Percentiles rank a stretch among this genome's conserved stretches.
These are phyloP conservation scores for Lepidotrigona ventralis DNA, from an alignment of 1,140 invertebrate species.

Conservation along the genomic window DNA sequence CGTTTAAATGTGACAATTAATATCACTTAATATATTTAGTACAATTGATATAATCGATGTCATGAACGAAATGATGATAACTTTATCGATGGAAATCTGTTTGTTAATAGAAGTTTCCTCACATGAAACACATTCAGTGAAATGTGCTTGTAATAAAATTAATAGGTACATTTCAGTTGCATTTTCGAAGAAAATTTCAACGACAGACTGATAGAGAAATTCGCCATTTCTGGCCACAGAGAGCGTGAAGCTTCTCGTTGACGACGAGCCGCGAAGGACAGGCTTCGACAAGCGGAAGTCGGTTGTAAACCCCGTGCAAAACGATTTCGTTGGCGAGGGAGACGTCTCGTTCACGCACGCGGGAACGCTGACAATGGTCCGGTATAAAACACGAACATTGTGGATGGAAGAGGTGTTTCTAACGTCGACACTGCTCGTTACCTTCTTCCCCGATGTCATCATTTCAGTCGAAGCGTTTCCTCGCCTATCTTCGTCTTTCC, in stretches of 20 bases:
- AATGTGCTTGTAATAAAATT: no score
- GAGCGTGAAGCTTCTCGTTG: background rate
- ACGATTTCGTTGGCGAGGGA: constrained; percentile 45
- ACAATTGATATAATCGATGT: no score
- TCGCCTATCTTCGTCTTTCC: background rate
- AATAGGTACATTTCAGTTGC: no score
- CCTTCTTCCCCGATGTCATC: constrained; percentile 20
- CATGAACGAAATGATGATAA: no score
- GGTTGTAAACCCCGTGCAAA: constrained; percentile 62
- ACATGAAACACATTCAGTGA: no score
- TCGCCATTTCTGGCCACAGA: no score
- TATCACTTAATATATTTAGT: no score
- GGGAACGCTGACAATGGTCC: constrained; percentile 28
- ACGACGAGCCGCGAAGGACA: constrained; percentile 37
- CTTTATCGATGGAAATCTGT: no score
- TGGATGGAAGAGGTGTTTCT: constrained; percentile 26
- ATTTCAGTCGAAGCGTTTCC: background rate
- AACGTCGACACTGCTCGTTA: background rate
- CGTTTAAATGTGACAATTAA: no score
- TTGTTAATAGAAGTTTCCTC: no score
- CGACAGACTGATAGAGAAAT: no score
- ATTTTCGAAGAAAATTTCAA: no score
- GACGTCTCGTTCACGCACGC: constrained; percentile 29
- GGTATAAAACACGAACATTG: constrained; percentile 34
- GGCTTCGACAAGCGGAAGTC: constrained; percentile 58